Evolutionary conservation across 2,113 vertebrate genomes (phyloP).

Genomic region (Pelmatolapia mariae): DNA sequence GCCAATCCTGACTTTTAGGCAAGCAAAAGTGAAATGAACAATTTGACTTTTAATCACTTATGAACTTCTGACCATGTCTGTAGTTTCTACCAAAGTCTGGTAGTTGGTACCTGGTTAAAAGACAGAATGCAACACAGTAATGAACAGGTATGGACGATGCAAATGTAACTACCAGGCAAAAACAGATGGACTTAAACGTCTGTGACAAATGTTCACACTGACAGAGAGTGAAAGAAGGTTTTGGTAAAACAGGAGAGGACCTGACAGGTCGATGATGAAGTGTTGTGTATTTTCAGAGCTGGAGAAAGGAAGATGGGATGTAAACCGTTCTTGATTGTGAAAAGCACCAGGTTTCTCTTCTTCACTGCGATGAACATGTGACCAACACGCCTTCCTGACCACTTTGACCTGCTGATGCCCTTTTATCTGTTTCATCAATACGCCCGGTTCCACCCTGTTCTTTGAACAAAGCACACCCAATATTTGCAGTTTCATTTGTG

Average conservation of each 20-base stretch:
- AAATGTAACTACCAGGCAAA: neutral
- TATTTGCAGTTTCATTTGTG: neutral
- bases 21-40: neutral
- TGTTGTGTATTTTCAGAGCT: neutral
- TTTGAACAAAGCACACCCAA: neutral
- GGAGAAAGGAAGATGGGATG: neutral
- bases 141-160: neutral
- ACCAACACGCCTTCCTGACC: neutral
- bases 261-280: neutral
- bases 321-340: neutral
- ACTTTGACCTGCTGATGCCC: neutral
- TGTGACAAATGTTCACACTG: neutral
- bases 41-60: neutral
- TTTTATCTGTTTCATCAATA: neutral
- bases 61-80: neutral
- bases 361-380: neutral
- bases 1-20: neutral
- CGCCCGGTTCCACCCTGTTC: neutral
- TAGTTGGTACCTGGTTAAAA: neutral
- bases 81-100: neutral
- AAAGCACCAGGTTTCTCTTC: neutral
- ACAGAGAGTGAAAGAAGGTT: neutral
- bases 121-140: neutral
- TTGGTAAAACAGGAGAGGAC: neutral
- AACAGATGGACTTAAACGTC: neutral